Evolutionary conservation across 2,113 vertebrate species (phyloP).

Genomic region (Myocastor coypus): DNA sequence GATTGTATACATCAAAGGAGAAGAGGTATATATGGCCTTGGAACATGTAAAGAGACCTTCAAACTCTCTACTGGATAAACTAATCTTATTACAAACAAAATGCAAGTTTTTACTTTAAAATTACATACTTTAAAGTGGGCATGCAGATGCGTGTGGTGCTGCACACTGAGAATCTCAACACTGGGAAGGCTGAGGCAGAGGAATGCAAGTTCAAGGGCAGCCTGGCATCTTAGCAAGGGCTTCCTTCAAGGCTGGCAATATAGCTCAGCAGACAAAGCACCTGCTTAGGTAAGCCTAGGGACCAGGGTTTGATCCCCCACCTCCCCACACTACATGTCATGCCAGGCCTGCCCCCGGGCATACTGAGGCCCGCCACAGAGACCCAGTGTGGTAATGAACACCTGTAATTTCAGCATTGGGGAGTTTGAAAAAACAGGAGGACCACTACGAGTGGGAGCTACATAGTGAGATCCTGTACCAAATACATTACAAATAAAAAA

Average conservation of each 20-base stretch:
- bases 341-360: no score
- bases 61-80: neutral
- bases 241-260: neutral
- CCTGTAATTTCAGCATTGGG: no score
- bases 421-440: no score
- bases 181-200: neutral
- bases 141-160: neutral
- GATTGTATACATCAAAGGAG: neutral
- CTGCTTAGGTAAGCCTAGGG: no score
- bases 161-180: neutral
- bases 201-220: neutral
- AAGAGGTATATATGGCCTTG: neutral
- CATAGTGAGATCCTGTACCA: no score
- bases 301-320: no score
- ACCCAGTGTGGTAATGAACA: no score
- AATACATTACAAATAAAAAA: no score
- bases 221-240: neutral
- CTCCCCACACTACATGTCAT: no score
- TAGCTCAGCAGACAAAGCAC: no score
- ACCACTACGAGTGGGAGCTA: no score
- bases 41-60: neutral
- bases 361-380: no score
- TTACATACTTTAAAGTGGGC: neutral
- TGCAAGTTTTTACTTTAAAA: slow-evolving; percentile 9
- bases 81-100: neutral